A percentile compares a stretch with the other conserved stretches of the same genome.
Conservation (phyloP, 2,797 vertebrate genomes). For the Botia kubotai region DNA sequence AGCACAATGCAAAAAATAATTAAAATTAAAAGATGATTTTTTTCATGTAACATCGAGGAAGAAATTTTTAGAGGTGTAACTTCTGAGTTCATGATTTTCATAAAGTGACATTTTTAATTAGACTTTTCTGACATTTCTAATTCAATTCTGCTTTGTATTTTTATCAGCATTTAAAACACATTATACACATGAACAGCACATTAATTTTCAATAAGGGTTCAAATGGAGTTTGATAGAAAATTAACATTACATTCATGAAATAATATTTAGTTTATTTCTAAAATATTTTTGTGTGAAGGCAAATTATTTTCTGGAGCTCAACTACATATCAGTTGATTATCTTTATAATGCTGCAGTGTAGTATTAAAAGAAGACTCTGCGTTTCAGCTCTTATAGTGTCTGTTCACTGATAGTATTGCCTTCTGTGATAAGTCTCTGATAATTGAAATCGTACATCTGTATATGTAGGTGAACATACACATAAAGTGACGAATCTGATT, state of each 20-base stretch:
- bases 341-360: not conserved
- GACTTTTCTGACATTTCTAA: not conserved
- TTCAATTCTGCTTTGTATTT: not conserved
- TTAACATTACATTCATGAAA: not conserved
- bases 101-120: not conserved
- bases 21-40: constrained; percentile 66
- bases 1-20: constrained; percentile 70
- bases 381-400: not conserved
- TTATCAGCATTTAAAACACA: not conserved
- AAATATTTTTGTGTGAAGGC: not conserved
- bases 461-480: constrained; percentile 22
- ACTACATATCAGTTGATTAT: not conserved
- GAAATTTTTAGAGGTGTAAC: constrained; percentile 70
- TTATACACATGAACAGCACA: not conserved
- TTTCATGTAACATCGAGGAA: constrained; percentile 68
- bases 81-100: constrained; percentile 47
- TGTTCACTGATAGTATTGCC: not conserved
- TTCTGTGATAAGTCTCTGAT: constrained; percentile 25
- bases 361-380: not conserved
- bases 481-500: constrained; percentile 30
- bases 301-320: not conserved
- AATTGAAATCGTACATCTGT: constrained; percentile 37
- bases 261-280: not conserved
- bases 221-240: not conserved
- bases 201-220: not conserved